Evolutionary conservation across 2,888 invertebrate genomes (phyloP).

Genomic region (Taphrorychus bicolor): DNA sequence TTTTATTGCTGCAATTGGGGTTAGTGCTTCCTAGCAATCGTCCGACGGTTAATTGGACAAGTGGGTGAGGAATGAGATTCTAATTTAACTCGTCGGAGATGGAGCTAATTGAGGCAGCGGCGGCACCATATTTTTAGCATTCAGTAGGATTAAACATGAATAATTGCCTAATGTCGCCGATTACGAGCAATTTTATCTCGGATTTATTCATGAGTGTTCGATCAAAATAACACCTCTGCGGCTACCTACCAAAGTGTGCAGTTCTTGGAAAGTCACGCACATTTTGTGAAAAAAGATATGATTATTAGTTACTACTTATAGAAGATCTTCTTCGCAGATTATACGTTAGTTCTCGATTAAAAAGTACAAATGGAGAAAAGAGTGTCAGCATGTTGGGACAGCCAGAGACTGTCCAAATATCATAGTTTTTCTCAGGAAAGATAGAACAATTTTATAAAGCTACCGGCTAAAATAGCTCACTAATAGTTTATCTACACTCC

Average conservation of each 20-base stretch:
- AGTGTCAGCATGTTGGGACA: too few species aligned
- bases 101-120: not conserved
- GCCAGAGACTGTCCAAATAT: too few species aligned
- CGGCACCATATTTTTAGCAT: not conserved
- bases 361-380: too few species aligned
- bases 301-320: too few species aligned
- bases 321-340: too few species aligned
- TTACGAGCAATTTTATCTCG: too few species aligned
- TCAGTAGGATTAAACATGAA: not conserved
- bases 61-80: slow-evolving; percentile 2
- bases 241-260: not conserved
- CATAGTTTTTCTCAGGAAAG: too few species aligned
- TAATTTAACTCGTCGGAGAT: not conserved
- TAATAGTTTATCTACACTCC: too few species aligned
- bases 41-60: slow-evolving; percentile 2
- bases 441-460: too few species aligned
- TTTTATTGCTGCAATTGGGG: not conserved
- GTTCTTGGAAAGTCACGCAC: not conserved
- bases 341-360: too few species aligned
- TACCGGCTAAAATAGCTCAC: too few species aligned
- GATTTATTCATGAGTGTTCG: not conserved
- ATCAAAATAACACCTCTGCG: not conserved
- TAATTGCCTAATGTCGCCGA: not conserved
- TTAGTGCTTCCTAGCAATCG: not conserved
- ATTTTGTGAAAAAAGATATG: not conserved